Base-by-base conservation (phyloP, 1,140 invertebrate genomes). In the Drosophila ercepeae region DNA sequence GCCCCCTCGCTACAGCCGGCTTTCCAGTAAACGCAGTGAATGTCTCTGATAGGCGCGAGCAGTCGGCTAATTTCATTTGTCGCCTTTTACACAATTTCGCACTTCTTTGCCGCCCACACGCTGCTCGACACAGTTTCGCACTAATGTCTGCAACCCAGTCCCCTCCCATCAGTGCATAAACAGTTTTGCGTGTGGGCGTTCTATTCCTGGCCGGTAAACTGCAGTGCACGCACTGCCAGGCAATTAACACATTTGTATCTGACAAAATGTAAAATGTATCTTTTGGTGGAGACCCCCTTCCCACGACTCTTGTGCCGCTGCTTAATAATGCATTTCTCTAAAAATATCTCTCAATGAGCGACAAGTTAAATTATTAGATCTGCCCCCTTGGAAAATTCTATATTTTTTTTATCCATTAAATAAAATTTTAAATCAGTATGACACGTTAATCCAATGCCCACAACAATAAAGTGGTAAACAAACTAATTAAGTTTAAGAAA, bases 171-270 rank as follows among this genome's bases (percentile, higher is more conserved):
- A 41, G 55, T 36, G 57, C 50, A 54, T 69, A 64, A 70, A 69
- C 63, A 34, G 50, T 68, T 67, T 61, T 73, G 79, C 76, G 79
- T 73, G 79, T 86, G 79, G 79, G 79, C 72, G 82, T 86, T 84
- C 79, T 84, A 84, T 84, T 86, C 79, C 79, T 84, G 79, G 76
- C 72, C 72, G 39, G 39, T 18, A 42, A 42, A 42, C 14, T 18
- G 60, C 55, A 64, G 25, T 44, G 60, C 60, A 88, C 68, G 82
- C 81, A 81, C 54, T 73, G 77, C 58, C 49, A 71, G 68, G 76
- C 81, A 84, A 84, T 84, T 84, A 84, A 86, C 81, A 88, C 82
- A 81, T 86, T 88, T 86, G 82, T 88, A 86, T 86, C 81, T 86
- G 81, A 88, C 81, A 86, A 88, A 88, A 86, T 86, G 76, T 63